These are phyloP conservation scores for Athalia cordata DNA, from an alignment of 2,888 invertebrate species.

Conservation along the genomic window DNA sequence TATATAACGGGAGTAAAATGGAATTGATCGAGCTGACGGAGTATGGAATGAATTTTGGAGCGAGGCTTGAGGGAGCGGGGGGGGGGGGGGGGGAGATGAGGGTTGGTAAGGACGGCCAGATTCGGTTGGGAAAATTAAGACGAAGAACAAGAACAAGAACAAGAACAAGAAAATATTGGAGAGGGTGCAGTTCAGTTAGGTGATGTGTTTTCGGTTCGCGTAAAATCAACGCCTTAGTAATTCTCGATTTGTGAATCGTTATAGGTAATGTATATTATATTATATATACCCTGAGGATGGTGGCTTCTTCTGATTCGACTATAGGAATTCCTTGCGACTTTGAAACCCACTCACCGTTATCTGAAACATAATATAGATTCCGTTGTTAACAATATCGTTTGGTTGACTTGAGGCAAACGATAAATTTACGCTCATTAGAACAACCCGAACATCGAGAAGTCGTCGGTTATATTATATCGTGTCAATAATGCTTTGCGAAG, in stretches of 20 bases:
- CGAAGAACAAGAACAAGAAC: not conserved
- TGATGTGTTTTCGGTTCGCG: not conserved
- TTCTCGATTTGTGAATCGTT: conserved; percentile 1
- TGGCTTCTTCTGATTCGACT: too few species aligned
- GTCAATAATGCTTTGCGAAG: not conserved
- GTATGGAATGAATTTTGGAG: too few species aligned
- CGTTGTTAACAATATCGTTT: conserved; percentile 31
- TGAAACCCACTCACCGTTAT: conserved; percentile 53
- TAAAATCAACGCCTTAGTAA: conserved; percentile 1
- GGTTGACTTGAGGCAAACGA: conserved; percentile 26
- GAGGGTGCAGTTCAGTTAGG: not conserved
- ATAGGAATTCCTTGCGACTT: too few species aligned
- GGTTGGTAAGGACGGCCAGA: too few species aligned
- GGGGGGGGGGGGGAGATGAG: too few species aligned
- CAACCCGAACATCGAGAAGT: conserved; percentile 1
- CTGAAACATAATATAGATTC: conserved; percentile 53
- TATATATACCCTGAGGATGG: too few species aligned
- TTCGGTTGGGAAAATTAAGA: too few species aligned
- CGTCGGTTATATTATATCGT: too few species aligned
- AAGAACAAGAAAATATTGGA: not conserved
- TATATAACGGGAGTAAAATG: conserved; percentile 2
- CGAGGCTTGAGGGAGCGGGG: too few species aligned
- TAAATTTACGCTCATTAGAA: conserved; percentile 35
- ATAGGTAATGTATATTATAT: too few species aligned
- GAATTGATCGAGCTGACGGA: conserved; percentile 27